Evolutionary conservation across 1,140 invertebrate genomes (phyloP), one percentile per base, ranked within the genome.

Genomic region (Calosoma granatense): DNA sequence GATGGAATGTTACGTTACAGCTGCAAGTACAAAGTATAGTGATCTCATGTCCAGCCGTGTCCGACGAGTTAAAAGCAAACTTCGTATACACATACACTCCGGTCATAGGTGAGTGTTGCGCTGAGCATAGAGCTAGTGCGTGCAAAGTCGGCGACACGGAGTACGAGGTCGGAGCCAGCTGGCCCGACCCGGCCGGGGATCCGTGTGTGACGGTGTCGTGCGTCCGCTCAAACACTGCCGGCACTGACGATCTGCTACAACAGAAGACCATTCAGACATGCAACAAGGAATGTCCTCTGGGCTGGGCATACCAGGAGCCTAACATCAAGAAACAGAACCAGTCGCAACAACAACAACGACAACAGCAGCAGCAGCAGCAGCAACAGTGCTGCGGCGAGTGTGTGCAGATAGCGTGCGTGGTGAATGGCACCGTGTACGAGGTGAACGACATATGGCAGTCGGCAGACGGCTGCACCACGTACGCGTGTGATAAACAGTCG

Each of bases 321-420:
- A 66, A 47, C 56, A 69, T 52, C n/a, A 54, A 30, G 1, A n/a
- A 72, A 80, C 2, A 57, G 61, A 14, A 71, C 60, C 17, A 62
- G 66, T 6, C 6, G 26, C n/a, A n/a, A n/a, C n/a, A n/a, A n/a
- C n/a, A n/a, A n/a, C n/a, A 36, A 66, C 43, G 56, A 69, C 51
- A 72, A 80, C 2, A 57, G 61, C 12, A 71, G 60, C 17, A 62
- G 66, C 6, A 36, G 26, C n/a, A n/a, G n/a, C n/a, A n/a, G n/a
- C n/a, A n/a, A n/a, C n/a, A 36, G 17, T 90, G 88, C 69, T 91
- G 88, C 63, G 88, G 88, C 2, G 72, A 78, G 56, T 91, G 88
- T 59, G 67, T 78, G 20, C 82, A 83, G 70, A 71, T 74, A 0
- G 74, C 74, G 21, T 91, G 88, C 61, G 66, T 88, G 0, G 70